Evolutionary conservation across 2,888 invertebrate species (phyloP), one percentile per base, ranked within the genome.

Genomic region (Lissonota sp.): DNA sequence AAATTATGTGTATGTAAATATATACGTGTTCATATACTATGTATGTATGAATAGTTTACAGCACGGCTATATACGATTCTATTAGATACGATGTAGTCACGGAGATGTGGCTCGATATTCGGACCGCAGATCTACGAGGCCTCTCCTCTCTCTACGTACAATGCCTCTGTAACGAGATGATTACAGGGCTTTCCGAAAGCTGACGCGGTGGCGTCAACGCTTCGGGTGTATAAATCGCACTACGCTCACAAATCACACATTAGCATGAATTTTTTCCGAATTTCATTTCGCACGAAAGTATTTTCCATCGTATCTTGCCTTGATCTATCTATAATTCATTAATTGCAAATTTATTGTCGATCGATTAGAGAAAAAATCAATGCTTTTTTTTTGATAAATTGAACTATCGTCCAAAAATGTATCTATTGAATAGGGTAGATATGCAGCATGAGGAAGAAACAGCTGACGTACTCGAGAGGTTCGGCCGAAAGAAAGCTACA

Each of bases 121-220:
- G 63, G 57, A 70, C 57, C 49, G 55, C 49, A 57, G 55, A 70
- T 40, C 55, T 51, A 57, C 70, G 70, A 37, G 63, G 57, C 44
- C 40, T 63, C 63, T 70, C 70, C 60, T 12, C 14, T 6, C 55
- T 46, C 49, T 57, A 26, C 63, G 80, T 82, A 90, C 90, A 90
- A 90, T 90, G 86, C 87, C 82, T 81, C 85, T 84, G 86, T 90
- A 91, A 91, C 90, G 90, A 90, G 90, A 90, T 90, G 90, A 90
- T 90, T 90, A 90, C 90, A 88, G 88, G n/a, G 86, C 88, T n/a
- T 86, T 77, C 83, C 80, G 72, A 78, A 80, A 16, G n/a, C 40
- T 16, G 4, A 55, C 62, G 80, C 63, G 73, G 78, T 80, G 73
- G 84, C 75, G 79, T 79, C 74, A 60, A 46, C 69, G 55, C 39